These are phyloP conservation scores for Oscheius sp. DNA, from an alignment of 2,888 invertebrate species.

Conservation along the genomic window DNA sequence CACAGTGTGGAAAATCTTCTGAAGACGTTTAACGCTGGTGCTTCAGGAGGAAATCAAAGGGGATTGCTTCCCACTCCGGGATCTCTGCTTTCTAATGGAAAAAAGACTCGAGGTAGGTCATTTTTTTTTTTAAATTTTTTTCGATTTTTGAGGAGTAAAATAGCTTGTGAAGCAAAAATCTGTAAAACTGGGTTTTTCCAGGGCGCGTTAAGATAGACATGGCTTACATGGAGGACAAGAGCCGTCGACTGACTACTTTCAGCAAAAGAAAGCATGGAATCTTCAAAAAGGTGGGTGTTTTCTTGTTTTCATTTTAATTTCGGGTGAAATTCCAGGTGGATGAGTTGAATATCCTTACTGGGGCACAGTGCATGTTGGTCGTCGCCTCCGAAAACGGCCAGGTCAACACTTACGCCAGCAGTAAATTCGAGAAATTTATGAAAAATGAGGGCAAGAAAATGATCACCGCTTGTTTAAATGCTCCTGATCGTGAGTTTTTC, in stretches of 20 bases:
- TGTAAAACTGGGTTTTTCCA: not conserved
- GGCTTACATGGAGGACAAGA: not conserved
- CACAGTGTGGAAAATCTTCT: too few relatives aligned
- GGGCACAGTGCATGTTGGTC: conserved; percentile 3
- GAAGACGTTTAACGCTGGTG: too few relatives aligned
- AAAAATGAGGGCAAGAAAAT: not conserved
- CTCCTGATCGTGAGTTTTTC: not conserved
- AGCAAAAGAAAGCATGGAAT: conserved; percentile 5
- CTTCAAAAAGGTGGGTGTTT: not conserved
- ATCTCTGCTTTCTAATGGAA: not conserved
- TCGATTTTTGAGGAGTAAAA: too few relatives aligned
- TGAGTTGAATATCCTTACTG: not conserved
- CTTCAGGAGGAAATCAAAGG: too few relatives aligned
- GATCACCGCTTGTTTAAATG: not conserved
- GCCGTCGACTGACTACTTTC: not conserved
- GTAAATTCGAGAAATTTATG: not conserved
- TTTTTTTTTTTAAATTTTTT: too few relatives aligned
- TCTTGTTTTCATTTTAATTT: not conserved
- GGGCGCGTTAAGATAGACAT: not conserved
- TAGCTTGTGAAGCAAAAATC: too few relatives aligned
- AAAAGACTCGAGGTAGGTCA: not conserved
- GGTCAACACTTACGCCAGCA: not conserved
- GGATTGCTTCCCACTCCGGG: too few relatives aligned
- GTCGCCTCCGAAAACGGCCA: conserved; percentile 1
- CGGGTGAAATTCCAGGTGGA: not conserved